Base-by-base conservation (phyloP, 2,113 vertebrate genomes). In the Halcyon malimbica region DNA sequence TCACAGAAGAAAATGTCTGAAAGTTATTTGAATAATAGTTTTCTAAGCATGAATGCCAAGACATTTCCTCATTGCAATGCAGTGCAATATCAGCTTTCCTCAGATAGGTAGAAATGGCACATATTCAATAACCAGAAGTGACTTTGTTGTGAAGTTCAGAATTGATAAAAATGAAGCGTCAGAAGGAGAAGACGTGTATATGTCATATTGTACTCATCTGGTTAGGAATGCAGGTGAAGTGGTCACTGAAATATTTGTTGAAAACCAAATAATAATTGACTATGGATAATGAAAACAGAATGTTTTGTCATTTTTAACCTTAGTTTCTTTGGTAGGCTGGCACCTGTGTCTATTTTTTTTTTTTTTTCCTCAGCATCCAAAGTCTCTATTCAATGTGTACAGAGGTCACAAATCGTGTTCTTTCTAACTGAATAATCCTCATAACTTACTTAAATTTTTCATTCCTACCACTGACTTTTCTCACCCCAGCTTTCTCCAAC, bases 401-500 rank as follows among this genome's bases (percentile, higher is more conserved):
- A n/a, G 26, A 62, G 29, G 20, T 64, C 25, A 76, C 29, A 85
- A 87, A 29, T 13, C 77, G 19, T 80, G 11, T 29, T 31, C 11
- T 56, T 68, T 68, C 54, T 60, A 6, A 33, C 5, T 4, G 3
- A 21, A 14, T 74, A 85, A 85, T 35, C 11, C 29, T 82, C 33
- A 28, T 54, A 31, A 13, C 92, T 88, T 10, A 13, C 92, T 88
- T 10, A 70, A 63, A 71, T 44, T 10, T 71, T 88, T 88, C 63
- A 24, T 20, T 62, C 84, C 25, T 60, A 53, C 10, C 7, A 42
- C 11, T 54, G 29, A 39, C 26, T 83, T 90, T 90, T 88, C 41
- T 90, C n/a, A 10, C 2, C 0, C 19, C 1, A 1, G 9, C 10
- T 84, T 6, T 62, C 29, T 78, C 20, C 33, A 62, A 10, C 5